Conservation (phyloP, 2,113 vertebrate species). For the human (Homo sapiens) region GRCh38 chr2:161156501-161157000, state of each 20-base stretch:
- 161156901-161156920: neutral
- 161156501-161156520: neutral
- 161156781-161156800: neutral
- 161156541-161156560: slow-evolving; percentile 27
- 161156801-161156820: neutral
- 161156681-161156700: neutral
- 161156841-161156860: neutral
- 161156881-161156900: neutral
- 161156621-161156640: slow-evolving; percentile 3
- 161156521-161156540: neutral
- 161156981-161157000: neutral
- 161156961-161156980: neutral
- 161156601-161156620: neutral
- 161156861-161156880: neutral
- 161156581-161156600: neutral
- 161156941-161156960: neutral
- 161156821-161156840: neutral
- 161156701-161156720: neutral
- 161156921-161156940: neutral
- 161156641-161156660: neutral
- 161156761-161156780: neutral
- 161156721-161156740: neutral
- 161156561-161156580: neutral
- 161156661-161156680: neutral
- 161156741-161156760: slow-evolving; percentile 13